Base-by-base conservation (phyloP, 2,113 vertebrate genomes). In the Neolamprologus brichardi region DNA sequence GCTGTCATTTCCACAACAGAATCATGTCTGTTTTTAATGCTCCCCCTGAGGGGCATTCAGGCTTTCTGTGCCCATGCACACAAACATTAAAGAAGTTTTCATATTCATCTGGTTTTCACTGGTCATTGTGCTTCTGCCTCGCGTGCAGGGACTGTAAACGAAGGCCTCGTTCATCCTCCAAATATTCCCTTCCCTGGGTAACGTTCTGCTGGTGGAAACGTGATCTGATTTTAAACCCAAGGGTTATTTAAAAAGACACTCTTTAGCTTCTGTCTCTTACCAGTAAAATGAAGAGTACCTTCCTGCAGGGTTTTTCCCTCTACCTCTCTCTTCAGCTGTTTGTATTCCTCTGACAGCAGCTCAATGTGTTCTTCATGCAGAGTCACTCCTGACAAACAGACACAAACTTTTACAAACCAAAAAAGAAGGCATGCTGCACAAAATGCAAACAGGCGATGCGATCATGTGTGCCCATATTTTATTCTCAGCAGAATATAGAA, bases 291-390 rank as follows among this genome's bases (percentile, higher is more conserved):
- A 30, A 99, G 95, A 0, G 95, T 96, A 9, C 98, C 98, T 84
- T 98, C 97, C 82, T 96, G 93, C 44, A 99, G 95, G 5, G 94
- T 93, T 90, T 98, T 98, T 1, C 97, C 98, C 37, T 93, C 32
- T 15, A 98, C 95, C 78, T 97, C 97, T 86, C 94, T 98, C 94
- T 98, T 98, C 91, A 99, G 96, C 78, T 95, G 95, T 79, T 97
- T 98, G 92, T 95, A 99, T 25, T 98, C 97, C 14, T 97, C 97
- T 53, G 97, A 96, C 70, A 98, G 88, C 84, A 99, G 97, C 91
- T 98, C 98, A 8, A 99, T 97, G 80, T 99, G 98, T 83, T 99
- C 98, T 87, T 98, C 98, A 2, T 99, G 98, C 6, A 99, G 96
- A 86, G 97, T 60, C 93, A 97, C 94, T 75, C 92, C 98, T 99